These are phyloP conservation scores for Lasioglossum malachurum DNA, from an alignment of 2,888 invertebrate genomes.

Conservation along the genomic window DNA sequence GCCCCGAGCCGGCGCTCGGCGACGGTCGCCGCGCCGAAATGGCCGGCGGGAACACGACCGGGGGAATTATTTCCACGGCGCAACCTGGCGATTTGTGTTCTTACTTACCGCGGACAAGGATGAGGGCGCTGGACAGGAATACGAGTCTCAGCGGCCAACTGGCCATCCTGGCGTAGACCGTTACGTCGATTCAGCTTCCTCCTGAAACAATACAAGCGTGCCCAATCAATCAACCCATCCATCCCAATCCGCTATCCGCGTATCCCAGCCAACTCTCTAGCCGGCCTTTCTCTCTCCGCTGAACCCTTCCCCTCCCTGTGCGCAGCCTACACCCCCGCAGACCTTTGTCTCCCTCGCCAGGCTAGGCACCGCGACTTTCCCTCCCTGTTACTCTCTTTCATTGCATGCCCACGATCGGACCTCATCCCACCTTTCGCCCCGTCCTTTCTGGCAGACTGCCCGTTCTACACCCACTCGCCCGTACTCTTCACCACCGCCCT, in stretches of 20 bases:
- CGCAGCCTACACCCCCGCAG: conserved; percentile 17
- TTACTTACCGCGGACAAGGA: conserved; percentile 84
- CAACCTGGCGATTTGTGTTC: conserved; percentile 57
- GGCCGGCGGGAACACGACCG: conserved; percentile 26
- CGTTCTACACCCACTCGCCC: conserved; percentile 52
- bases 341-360: conserved; percentile 10
- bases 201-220: conserved; percentile 84
- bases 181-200: conserved; percentile 85
- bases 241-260: conserved; percentile 75
- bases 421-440: conserved; percentile 69
- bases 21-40: conserved; percentile 32
- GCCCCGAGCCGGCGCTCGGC: background rate
- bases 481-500: background rate
- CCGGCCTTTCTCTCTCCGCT: conserved; percentile 58
- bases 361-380: conserved; percentile 8
- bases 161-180: conserved; percentile 84
- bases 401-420: conserved; percentile 64
- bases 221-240: conserved; percentile 84
- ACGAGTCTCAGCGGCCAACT: conserved; percentile 82
- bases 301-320: conserved; percentile 45
- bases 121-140: conserved; percentile 82
- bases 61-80: conserved; percentile 26
- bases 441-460: conserved; percentile 74
- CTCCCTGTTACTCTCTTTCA: conserved; percentile 37
- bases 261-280: conserved; percentile 68